These are phyloP conservation scores for Lipotes vexillifer DNA, from an alignment of 2,113 vertebrate species.

Conservation along the genomic window DNA sequence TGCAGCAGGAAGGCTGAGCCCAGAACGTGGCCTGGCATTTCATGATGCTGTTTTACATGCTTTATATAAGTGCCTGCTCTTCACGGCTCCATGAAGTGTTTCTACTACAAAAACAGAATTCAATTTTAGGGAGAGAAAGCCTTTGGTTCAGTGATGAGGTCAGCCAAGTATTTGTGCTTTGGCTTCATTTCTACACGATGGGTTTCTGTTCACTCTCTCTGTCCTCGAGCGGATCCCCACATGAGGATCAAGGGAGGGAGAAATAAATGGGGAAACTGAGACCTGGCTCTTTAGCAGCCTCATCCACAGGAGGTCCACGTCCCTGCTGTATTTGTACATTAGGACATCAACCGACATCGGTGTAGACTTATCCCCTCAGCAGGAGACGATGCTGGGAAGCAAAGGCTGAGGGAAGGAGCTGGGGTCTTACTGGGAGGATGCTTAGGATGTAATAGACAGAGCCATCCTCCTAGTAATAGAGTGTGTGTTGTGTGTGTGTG, in stretches of 20 bases:
- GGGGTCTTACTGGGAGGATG: no score
- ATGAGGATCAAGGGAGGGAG: rapidly evolving
- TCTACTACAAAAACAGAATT: neutral
- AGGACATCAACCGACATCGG: neutral
- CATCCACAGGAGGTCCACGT: rapidly evolving
- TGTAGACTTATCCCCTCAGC: no score
- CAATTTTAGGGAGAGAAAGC: neutral
- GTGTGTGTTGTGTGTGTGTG: rapidly evolving
- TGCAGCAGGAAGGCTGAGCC: neutral
- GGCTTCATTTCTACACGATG: neutral
- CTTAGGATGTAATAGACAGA: rapidly evolving
- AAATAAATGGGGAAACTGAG: neutral
- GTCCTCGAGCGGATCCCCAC: neutral
- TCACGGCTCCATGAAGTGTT: neutral
- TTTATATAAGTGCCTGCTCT: neutral
- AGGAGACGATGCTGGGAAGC: neutral
- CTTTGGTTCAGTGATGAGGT: neutral
- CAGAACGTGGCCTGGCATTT: neutral
- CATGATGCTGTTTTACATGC: rapidly evolving
- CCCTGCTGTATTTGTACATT: neutral
- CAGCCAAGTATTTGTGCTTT: rapidly evolving
- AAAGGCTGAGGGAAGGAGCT: neutral
- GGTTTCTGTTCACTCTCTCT: neutral
- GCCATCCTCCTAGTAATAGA: neutral
- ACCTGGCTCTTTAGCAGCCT: no score